Evolutionary conservation across 2,797 vertebrate species (phyloP).

Genomic region (Acanthopagrus latus): DNA sequence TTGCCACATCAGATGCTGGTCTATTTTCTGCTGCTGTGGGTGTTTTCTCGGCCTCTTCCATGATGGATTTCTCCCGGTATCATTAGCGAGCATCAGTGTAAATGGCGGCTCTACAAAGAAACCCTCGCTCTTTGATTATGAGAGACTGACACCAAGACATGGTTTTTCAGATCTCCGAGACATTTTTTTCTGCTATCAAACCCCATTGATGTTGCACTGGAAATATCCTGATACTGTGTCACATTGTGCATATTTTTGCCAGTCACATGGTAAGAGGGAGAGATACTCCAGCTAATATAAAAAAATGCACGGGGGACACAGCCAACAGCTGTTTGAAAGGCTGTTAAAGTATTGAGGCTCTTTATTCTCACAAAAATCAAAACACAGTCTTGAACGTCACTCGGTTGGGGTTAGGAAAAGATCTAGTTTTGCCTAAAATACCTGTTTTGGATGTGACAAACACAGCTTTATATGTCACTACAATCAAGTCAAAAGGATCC

Average conservation of each 20-base stretch:
- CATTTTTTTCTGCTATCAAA: constrained; percentile 37
- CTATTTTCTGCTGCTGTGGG: constrained; percentile 30
- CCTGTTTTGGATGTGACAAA: too few relatives aligned
- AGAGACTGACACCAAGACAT: constrained; percentile 25
- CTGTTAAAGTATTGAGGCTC: background rate
- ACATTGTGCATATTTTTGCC: constrained; percentile 26
- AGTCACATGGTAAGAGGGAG: constrained; percentile 13
- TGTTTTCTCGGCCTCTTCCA: constrained; percentile 4
- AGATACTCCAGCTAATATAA: constrained; percentile 12
- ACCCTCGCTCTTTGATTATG: constrained; percentile 39
- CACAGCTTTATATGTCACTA: too few relatives aligned
- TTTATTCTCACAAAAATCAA: background rate
- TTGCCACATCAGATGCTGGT: constrained; percentile 1
- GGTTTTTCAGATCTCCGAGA: constrained; percentile 26
- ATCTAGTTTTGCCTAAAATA: too few relatives aligned
- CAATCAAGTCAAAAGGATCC: too few relatives aligned
- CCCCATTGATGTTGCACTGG: background rate
- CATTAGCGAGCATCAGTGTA: constrained; percentile 45
- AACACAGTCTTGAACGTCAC: too few relatives aligned
- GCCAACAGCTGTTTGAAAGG: background rate
- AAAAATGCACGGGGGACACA: constrained; percentile 10
- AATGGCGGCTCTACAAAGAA: constrained; percentile 46
- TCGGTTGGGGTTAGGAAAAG: too few relatives aligned
- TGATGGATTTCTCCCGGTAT: constrained; percentile 34
- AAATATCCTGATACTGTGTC: constrained; percentile 9